Evolutionary conservation across 1,140 invertebrate species (phyloP).

Genomic region (Hesperophylax magnus): DNA sequence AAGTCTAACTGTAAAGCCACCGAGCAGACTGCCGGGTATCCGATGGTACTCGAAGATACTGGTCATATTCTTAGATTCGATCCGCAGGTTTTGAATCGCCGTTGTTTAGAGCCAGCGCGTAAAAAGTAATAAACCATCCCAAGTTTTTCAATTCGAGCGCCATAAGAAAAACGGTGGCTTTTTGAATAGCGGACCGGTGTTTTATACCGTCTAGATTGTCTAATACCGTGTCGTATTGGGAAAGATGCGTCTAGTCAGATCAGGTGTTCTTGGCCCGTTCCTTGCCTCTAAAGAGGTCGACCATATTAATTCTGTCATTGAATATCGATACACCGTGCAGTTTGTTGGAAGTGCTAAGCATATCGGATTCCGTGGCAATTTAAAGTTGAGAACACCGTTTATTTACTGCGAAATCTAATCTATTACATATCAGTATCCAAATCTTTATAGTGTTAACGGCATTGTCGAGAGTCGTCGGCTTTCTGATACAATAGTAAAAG

Average conservation of each 20-base stretch:
- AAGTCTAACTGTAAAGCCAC: conserved; percentile 51
- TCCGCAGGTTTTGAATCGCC: conserved; percentile 25
- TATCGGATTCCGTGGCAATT: no score
- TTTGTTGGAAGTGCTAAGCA: not conserved
- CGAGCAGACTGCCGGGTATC: conserved; percentile 22
- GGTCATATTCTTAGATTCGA: conserved; percentile 33
- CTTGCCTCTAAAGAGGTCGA: conserved; percentile 24
- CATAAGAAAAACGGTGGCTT: not conserved
- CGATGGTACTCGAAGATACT: conserved; percentile 1
- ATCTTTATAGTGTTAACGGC: no score
- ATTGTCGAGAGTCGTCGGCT: no score
- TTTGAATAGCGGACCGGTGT: not conserved
- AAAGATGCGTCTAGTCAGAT: conserved; percentile 35
- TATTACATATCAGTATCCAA: no score
- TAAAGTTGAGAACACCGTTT: no score
- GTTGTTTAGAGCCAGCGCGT: not conserved
- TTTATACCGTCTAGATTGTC: not conserved
- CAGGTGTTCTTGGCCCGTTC: conserved; percentile 22
- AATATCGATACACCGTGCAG: not conserved
- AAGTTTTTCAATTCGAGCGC: not conserved
- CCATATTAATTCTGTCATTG: conserved; percentile 22
- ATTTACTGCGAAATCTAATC: no score
- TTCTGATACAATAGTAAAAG: no score
- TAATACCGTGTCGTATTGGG: conserved; percentile 19
- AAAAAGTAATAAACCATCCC: not conserved